Evolutionary conservation across 2,113 vertebrate species (phyloP), one percentile per base, ranked within the genome.

Genomic region (Jaculus jaculus): DNA sequence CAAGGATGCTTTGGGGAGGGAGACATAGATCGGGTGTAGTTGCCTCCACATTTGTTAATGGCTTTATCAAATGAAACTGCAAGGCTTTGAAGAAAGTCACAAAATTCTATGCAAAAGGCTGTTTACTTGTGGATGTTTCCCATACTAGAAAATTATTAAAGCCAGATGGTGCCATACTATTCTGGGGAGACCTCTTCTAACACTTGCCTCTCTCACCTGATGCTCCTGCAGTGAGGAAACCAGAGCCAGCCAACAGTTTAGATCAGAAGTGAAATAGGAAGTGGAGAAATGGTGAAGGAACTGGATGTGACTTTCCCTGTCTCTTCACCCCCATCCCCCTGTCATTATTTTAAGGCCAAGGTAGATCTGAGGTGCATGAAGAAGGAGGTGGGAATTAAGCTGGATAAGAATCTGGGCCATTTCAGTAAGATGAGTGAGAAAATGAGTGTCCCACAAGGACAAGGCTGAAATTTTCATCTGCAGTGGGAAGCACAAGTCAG

Each of bases 401-500:
- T 24, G 34, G 30, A 18, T 60, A 8, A 65, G 28, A 84, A 8
- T n/a, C 51, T 37, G 24, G 39, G 24, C 37, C 73, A 23, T 78
- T 84, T 78, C 23, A 16, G 7, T 28, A 16, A 75, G 7, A 18
- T 8, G 10, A 30, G 20, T 20, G 30, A 63, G 58, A 83, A 92
- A 68, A 30, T 89, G 18, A 28, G 12, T 81, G 30, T 54, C 54
- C 15, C 11, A 54, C 54, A 54, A 54, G 66, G 34, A 28, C 12
- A 34, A 7, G 5, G 34, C 24, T 39, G 47, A 84, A 39, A n/a
- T 58, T 54, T 37, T 87, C 1, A 37, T 39, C 71, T 4, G 63
- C 23, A 4, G n/a, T 39, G 1, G 32, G 2, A 47, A 34, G 10
- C 8, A 13, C 7, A n/a, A 24, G 18, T 39, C 21, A 0, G 7